These are phyloP conservation scores for Stictonetta naevosa DNA, from an alignment of 2,113 vertebrate genomes.

Conservation along the genomic window DNA sequence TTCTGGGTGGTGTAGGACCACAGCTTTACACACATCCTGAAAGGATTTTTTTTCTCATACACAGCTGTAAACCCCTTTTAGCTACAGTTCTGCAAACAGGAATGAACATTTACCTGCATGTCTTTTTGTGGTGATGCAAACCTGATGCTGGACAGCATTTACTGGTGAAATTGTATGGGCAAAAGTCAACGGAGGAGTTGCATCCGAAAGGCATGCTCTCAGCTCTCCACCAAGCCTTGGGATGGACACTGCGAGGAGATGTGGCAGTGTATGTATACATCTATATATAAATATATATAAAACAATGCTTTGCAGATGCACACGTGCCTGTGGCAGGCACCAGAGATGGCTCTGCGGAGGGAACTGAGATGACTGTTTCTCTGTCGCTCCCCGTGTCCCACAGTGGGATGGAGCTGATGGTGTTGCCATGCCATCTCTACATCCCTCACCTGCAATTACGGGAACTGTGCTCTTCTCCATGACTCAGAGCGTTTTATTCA, in stretches of 20 bases:
- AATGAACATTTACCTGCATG: not conserved
- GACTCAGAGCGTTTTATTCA: constrained; percentile 31
- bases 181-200: not conserved
- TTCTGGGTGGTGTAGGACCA: not conserved
- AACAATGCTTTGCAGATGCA: not conserved
- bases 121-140: not conserved
- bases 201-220: not conserved
- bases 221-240: not conserved
- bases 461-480: not conserved
- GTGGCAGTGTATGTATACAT: no score
- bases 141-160: not conserved
- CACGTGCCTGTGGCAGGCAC: accelerated
- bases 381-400: not conserved
- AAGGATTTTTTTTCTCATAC: not conserved
- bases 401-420: not conserved
- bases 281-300: no score
- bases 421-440: not conserved
- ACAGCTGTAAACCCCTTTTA: not conserved
- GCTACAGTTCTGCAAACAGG: not conserved
- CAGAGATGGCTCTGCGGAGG: not conserved
- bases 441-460: not conserved
- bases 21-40: not conserved
- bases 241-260: no score
- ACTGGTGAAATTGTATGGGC: not conserved
- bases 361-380: not conserved